Evolutionary conservation across 2,888 invertebrate species (phyloP), one percentile per base, ranked within the genome.

Genomic region (Ophion obscuratus): DNA sequence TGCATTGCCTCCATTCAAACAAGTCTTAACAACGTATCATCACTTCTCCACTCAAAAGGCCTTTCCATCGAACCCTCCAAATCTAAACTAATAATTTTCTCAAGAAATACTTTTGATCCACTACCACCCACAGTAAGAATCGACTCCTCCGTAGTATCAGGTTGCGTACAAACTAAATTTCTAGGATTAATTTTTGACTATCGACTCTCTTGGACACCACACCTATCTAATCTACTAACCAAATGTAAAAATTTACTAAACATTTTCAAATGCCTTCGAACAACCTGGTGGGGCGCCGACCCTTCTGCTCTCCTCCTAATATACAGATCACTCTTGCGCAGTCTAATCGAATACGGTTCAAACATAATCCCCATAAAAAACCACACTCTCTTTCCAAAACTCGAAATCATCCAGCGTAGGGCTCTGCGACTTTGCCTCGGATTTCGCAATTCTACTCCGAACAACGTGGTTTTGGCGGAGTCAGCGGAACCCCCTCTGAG

Each of bases 401-500:
- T 78, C 0, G 71, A 67, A n/a, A 57, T 44, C 0, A 64, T 79
- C 17, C 79, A 85, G 17, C 57, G 57, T 31, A 62, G 36, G 14
- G 83, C 71, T 9, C 40, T 83, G 1, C 67, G 71, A 57, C 24
- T 83, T 6, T 53, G 70, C 11, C 47, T 83, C 5, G 76, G 80
- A 2, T 53, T 82, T 1, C 74, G 83, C 1, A 71, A 71, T 7
- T 86, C 86, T 7, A 81, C 74, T 14, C 84, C 78, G 0, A 86
- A 68, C 10, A 86, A 86, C 14, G 31, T 86, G 0, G 67, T 86
- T 0, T 40, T 83, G 10, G 83, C 86, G 4, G 86, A 86, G 40
- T 44, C 81, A 14, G 47, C 53, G 4, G 74, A 74, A 74, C 74
- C 78, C 2, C 14, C 68, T 10, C 68, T 81, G 2, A 2, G 6